phyloP scores from a whole-genome alignment of 2,797 vertebrate species.

The Eulemur mongoz region DNA sequence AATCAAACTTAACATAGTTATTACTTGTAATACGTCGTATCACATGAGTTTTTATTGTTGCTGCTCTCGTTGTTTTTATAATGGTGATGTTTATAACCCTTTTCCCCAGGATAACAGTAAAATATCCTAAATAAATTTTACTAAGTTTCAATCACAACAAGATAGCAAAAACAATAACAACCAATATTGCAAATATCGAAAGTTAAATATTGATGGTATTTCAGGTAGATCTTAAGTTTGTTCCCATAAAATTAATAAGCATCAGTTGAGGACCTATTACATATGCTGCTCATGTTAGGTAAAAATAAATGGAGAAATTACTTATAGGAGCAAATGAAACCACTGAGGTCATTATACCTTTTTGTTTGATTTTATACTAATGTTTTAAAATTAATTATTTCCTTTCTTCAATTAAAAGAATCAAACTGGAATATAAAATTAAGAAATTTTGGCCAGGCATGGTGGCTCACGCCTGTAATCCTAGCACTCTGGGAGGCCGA shows the following conservation, averaged over 20 bases:
- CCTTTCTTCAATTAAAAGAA: slow-evolving; percentile 13
- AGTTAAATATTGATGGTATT: slow-evolving; percentile 6
- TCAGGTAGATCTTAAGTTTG: background rate
- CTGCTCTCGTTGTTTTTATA: slow-evolving; percentile 17
- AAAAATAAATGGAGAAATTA: slow-evolving; percentile 24
- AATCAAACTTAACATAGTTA: background rate
- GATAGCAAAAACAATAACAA: slow-evolving; percentile 2
- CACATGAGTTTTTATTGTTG: slow-evolving; percentile 36
- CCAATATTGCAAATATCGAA: background rate
- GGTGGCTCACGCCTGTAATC: too few relatives aligned
- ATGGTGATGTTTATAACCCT: background rate
- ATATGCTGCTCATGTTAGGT: background rate
- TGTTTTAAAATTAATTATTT: background rate
- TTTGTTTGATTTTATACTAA: slow-evolving; percentile 11
- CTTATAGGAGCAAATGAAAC: slow-evolving; percentile 26
- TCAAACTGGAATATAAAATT: slow-evolving; percentile 22
- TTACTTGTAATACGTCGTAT: background rate
- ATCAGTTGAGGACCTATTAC: background rate
- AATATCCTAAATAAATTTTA: slow-evolving; percentile 13
- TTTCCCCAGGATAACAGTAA: background rate
- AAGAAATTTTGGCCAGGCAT: background rate
- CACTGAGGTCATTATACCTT: background rate
- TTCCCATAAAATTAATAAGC: background rate
- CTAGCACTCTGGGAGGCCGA: too few relatives aligned
- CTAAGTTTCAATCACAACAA: background rate